Evolutionary conservation across 2,797 vertebrate species (phyloP).

Genomic region (Periparus ater): DNA sequence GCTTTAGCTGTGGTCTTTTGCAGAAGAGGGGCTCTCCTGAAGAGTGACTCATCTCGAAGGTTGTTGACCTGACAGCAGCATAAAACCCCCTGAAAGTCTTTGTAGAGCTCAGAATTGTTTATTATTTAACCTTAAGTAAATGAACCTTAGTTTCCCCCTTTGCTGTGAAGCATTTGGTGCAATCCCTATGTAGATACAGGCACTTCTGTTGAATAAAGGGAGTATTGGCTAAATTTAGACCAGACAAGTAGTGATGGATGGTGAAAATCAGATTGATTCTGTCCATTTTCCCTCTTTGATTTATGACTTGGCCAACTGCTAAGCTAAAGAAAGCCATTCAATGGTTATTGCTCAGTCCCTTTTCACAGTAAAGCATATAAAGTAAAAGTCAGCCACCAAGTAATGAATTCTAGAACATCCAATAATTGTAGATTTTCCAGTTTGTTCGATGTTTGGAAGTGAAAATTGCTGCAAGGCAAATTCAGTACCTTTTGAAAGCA

Average conservation of each 20-base stretch:
- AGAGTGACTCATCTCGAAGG: neutral
- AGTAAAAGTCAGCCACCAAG: neutral
- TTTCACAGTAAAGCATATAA: neutral
- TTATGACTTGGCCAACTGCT: neutral
- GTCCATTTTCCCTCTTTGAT: neutral
- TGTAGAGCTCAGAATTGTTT: neutral
- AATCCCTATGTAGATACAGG: neutral
- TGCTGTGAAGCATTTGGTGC: neutral
- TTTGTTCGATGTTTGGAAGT: constrained; percentile 19
- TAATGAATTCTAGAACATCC: neutral
- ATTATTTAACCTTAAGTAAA: constrained; percentile 37
- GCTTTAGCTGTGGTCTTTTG: neutral
- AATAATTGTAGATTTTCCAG: neutral
- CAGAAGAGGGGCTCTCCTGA: neutral
- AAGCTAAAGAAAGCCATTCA: neutral
- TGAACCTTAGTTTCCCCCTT: neutral
- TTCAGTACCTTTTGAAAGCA: neutral
- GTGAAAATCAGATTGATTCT: neutral
- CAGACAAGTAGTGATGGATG: neutral
- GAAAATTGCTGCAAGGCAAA: neutral
- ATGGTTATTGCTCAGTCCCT: neutral
- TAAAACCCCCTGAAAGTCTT: neutral
- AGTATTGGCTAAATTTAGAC: constrained; percentile 11
- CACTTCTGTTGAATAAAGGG: neutral
- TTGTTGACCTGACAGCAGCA: neutral